These are phyloP conservation scores for Cyprinus carpio DNA, from an alignment of 2,113 vertebrate genomes.

Conservation along the genomic window DNA sequence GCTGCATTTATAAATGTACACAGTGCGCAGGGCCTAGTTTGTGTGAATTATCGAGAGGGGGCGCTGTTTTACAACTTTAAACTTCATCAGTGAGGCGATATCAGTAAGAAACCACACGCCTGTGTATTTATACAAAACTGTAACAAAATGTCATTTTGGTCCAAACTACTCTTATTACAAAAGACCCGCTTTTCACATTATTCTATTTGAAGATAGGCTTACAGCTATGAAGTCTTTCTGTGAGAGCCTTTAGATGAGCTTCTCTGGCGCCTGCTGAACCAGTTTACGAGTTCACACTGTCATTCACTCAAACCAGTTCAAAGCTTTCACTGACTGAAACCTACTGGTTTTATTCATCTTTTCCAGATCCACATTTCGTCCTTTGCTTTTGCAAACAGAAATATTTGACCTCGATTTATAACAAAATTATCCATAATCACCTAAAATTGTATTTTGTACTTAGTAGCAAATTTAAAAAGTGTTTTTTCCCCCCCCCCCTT, in stretches of 20 bases:
- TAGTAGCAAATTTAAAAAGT: background rate
- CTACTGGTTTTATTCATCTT: background rate
- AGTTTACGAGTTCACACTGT: slow-evolving; percentile 5
- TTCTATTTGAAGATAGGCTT: background rate
- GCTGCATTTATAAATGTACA: too few relatives aligned
- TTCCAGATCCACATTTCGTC: background rate
- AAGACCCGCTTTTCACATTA: background rate
- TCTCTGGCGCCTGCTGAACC: background rate
- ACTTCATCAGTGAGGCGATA: background rate
- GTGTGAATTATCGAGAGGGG: background rate
- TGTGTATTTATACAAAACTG: background rate
- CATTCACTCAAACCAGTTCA: slow-evolving; percentile 1
- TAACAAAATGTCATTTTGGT: background rate
- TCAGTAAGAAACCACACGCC: background rate
- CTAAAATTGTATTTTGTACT: background rate
- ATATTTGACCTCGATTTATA: background rate
- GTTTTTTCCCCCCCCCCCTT: background rate
- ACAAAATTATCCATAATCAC: background rate
- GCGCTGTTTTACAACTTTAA: slow-evolving; percentile 38
- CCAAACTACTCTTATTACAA: background rate
- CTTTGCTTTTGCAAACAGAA: background rate
- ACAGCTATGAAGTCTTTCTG: too few relatives aligned
- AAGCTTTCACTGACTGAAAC: slow-evolving; percentile 1
- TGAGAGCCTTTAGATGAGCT: background rate
- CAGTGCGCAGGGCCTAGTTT: too few relatives aligned